Conservation (phyloP, 2,888 invertebrate species). For the Oconnorella tubifera region DNA sequence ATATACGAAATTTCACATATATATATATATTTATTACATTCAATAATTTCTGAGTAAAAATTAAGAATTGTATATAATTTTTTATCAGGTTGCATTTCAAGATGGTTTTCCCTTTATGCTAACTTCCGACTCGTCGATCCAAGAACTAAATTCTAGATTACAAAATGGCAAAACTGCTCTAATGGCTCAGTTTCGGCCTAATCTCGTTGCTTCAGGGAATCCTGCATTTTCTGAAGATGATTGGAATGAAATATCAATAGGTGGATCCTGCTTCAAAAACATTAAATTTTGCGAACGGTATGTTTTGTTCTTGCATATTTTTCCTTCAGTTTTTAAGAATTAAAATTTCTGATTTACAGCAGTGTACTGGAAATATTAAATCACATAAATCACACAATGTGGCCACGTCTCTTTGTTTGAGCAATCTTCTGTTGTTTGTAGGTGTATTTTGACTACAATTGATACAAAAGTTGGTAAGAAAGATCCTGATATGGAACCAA, state of each 20-base stretch:
- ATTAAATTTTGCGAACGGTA: slow-evolving; percentile 62
- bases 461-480: slow-evolving; percentile 67
- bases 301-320: neutral
- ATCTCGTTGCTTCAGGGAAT: slow-evolving; percentile 64
- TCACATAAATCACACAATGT: neutral
- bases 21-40: too few species aligned
- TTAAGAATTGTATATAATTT: too few species aligned
- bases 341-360: too few species aligned
- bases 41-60: too few species aligned
- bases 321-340: too few species aligned
- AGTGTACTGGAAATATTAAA: neutral
- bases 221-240: slow-evolving; percentile 58
- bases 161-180: slow-evolving; percentile 37
- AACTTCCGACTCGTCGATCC: slow-evolving; percentile 67
- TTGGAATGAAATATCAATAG: slow-evolving; percentile 70
- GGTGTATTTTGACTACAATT: slow-evolving; percentile 70
- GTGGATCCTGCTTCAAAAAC: slow-evolving; percentile 63
- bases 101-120: slow-evolving; percentile 68
- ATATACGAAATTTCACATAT: too few species aligned
- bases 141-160: slow-evolving; percentile 66
- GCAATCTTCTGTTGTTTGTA: too few species aligned
- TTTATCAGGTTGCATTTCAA: slow-evolving; percentile 50
- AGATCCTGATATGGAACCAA: slow-evolving; percentile 64
- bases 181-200: slow-evolving; percentile 66
- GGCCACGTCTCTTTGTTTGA: too few species aligned